These are phyloP conservation scores for Platerodrilus igneus DNA, from an alignment of 2,888 invertebrate genomes.

Conservation along the genomic window DNA sequence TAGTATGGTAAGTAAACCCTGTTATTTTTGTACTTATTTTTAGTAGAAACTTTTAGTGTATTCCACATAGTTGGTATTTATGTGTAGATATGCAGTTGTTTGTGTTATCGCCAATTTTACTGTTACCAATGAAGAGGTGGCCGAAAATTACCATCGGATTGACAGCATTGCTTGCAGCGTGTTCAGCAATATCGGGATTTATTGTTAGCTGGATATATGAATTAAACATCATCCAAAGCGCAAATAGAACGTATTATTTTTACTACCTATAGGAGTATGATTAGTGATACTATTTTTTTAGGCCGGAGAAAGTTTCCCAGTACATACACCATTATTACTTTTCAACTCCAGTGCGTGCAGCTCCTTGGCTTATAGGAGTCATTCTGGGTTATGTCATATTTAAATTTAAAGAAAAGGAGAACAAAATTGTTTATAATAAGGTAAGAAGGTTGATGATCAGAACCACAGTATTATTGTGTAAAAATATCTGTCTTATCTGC, in stretches of 20 bases:
- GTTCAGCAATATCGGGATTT: slow-evolving; percentile 3
- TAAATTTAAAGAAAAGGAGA: slow-evolving; percentile 16
- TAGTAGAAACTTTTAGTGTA: slow-evolving; percentile 45
- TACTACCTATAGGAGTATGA: too few relatives aligned
- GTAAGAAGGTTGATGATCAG: too few relatives aligned
- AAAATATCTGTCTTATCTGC: too few relatives aligned
- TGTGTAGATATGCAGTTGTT: slow-evolving; percentile 57
- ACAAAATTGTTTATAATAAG: neutral
- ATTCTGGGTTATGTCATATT: slow-evolving; percentile 34
- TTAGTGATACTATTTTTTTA: too few relatives aligned
- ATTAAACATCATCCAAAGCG: slow-evolving; percentile 2
- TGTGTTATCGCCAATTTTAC: slow-evolving; percentile 50
- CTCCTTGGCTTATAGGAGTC: slow-evolving; percentile 37
- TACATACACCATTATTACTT: slow-evolving; percentile 35
- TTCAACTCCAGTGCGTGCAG: slow-evolving; percentile 34
- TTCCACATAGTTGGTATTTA: slow-evolving; percentile 57
- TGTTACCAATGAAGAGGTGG: slow-evolving; percentile 25
- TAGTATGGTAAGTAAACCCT: slow-evolving; percentile 29
- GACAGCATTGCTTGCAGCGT: slow-evolving; percentile 1
- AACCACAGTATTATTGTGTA: too few relatives aligned
- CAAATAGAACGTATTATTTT: too few relatives aligned
- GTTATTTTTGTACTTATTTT: slow-evolving; percentile 42
- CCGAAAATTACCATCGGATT: slow-evolving; percentile 17
- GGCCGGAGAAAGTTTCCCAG: too few relatives aligned
- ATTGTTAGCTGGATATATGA: slow-evolving; percentile 6